Conservation (phyloP, 2,888 invertebrate species). For the Scaptomyza flava region DNA sequence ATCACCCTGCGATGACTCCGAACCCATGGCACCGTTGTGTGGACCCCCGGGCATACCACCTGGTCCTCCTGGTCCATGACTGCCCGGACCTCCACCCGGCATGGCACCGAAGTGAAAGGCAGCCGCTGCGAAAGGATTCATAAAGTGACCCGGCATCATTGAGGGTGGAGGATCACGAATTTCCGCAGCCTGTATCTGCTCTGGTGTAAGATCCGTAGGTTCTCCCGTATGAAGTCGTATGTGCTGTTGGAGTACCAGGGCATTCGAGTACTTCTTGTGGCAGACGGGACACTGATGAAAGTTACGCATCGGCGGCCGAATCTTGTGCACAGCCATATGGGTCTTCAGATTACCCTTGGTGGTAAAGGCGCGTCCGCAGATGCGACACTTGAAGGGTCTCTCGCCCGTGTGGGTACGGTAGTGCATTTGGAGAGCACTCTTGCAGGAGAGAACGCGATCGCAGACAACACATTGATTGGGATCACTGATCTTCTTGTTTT, state of each 20-base stretch:
- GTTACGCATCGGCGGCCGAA: conserved; percentile 95
- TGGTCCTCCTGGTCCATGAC: conserved; percentile 32
- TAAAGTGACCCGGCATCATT: conserved; percentile 84
- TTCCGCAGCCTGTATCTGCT: conserved; percentile 94
- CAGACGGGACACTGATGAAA: conserved; percentile 99
- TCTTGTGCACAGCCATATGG: conserved; percentile 99
- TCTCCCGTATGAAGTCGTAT: conserved; percentile 96
- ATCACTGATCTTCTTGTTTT: conserved; percentile 97
- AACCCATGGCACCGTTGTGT: conserved; percentile 82
- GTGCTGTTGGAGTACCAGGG: conserved; percentile 96
- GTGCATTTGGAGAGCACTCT: conserved; percentile 99
- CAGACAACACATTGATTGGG: conserved; percentile 99
- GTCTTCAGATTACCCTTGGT: conserved; percentile 99
- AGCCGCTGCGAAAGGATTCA: conserved; percentile 83
- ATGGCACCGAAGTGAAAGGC: conserved; percentile 83
- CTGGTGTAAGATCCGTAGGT: conserved; percentile 92
- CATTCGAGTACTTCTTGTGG: conserved; percentile 98
- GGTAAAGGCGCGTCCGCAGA: conserved; percentile 98
- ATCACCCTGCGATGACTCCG: conserved; percentile 84
- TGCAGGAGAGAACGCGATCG: conserved; percentile 97
- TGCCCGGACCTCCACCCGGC: conserved; percentile 69
- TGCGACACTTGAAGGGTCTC: conserved; percentile 96
- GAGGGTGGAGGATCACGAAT: conserved; percentile 90
- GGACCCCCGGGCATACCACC: conserved; percentile 44
- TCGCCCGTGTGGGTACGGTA: conserved; percentile 88